A percentile compares a stretch with the other conserved stretches of the same genome.
These are phyloP conservation scores for Platalea minor DNA, from an alignment of 2,797 vertebrate genomes.

Conservation along the genomic window DNA sequence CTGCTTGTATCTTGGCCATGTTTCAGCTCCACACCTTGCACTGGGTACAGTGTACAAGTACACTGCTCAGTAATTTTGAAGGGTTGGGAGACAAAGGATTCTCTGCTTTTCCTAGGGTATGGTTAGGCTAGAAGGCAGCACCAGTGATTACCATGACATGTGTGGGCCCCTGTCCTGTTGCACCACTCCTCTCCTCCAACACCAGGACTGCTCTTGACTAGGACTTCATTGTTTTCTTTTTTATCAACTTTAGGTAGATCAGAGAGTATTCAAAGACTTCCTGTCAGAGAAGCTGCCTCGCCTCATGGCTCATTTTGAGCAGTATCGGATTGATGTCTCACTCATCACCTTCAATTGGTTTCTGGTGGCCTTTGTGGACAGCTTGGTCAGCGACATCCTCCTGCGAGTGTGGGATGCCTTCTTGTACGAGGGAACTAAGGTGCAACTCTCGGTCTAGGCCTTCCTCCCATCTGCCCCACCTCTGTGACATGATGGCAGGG, in stretches of 20 bases:
- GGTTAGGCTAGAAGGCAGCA: neutral
- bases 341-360: constrained; percentile 96
- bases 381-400: constrained; percentile 88
- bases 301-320: constrained; percentile 83
- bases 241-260: constrained; percentile 83
- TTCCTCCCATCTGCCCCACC: neutral
- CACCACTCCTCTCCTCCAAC: rapidly evolving
- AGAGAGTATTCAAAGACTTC: constrained; percentile 93
- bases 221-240: neutral
- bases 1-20: neutral
- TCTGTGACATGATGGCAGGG: neutral
- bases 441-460: constrained; percentile 33
- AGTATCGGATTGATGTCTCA: constrained; percentile 83
- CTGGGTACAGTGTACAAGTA: neutral
- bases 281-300: constrained; percentile 89
- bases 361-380: constrained; percentile 91
- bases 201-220: neutral
- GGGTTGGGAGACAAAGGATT: neutral
- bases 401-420: constrained; percentile 93
- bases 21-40: neutral
- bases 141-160: neutral
- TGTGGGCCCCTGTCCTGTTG: neutral
- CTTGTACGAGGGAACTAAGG: constrained; percentile 94
- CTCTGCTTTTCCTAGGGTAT: neutral
- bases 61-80: neutral